A percentile compares a stretch with the other conserved stretches of the same genome.
These are phyloP conservation scores for Diachasmimorpha longicaudata DNA, from an alignment of 1,140 invertebrate species.

Conservation along the genomic window DNA sequence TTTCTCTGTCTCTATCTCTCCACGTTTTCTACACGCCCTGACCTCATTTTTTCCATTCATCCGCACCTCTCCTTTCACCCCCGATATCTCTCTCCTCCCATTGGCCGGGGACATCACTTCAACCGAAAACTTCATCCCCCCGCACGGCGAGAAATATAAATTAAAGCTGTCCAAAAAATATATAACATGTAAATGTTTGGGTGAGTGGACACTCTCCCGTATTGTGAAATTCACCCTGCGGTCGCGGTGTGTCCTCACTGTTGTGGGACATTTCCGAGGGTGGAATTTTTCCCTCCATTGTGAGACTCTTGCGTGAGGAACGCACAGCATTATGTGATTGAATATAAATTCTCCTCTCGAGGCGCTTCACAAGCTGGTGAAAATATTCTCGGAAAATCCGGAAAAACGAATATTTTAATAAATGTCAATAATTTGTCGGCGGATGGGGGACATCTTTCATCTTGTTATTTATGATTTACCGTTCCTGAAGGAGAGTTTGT, in stretches of 20 bases:
- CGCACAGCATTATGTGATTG: neutral
- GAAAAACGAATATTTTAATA: neutral
- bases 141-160: neutral
- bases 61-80: neutral
- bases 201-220: neutral
- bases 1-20: neutral
- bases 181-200: conserved; percentile 1
- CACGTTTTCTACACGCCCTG: neutral
- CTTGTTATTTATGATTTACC: too few relatives aligned
- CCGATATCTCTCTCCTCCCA: neutral
- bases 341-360: neutral
- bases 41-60: conserved; percentile 2
- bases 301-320: neutral
- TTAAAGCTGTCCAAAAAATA: conserved; percentile 1
- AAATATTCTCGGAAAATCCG: neutral
- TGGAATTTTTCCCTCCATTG: neutral
- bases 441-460: neutral
- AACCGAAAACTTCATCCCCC: neutral
- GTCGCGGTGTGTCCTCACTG: neutral
- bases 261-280: conserved; percentile 5
- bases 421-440: neutral
- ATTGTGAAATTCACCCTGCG: neutral
- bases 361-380: neutral
- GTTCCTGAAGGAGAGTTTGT: too few relatives aligned
- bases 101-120: neutral